Percentiles rank a stretch among this genome's conserved stretches.
phyloP scores from a whole-genome alignment of 2,113 vertebrate genomes.

The Epinephelus fuscoguttatus region DNA sequence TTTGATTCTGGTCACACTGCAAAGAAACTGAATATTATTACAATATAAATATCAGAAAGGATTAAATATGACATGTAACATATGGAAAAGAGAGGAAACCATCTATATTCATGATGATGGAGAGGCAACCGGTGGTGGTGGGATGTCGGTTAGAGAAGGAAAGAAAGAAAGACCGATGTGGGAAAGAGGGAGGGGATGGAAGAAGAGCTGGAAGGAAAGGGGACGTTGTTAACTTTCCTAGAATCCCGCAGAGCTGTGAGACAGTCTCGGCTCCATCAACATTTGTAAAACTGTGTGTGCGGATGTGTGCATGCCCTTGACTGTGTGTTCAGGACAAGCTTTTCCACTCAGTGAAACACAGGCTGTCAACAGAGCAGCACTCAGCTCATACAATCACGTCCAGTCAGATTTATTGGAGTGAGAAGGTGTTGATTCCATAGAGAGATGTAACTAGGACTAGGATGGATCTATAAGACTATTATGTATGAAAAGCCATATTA shows the following conservation, averaged over 20 bases:
- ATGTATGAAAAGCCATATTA: conserved; percentile 36
- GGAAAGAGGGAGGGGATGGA: conserved; percentile 42
- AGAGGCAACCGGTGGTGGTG: conserved; percentile 30
- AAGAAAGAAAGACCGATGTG: conserved; percentile 55
- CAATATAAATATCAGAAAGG: conserved; percentile 11
- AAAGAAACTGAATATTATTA: conserved; percentile 1
- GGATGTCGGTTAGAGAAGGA: conserved; percentile 38
- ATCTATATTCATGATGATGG: conserved; percentile 34
- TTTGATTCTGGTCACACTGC: conserved; percentile 10
- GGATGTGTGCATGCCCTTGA: conserved; percentile 28
- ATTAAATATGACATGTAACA: conserved; percentile 30
- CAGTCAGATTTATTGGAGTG: conserved; percentile 52
- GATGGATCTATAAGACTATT: conserved; percentile 16
- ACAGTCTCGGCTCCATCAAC: conserved; percentile 63
- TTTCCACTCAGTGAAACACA: conserved; percentile 63
- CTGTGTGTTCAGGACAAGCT: conserved; percentile 26
- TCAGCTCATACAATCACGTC: conserved; percentile 35
- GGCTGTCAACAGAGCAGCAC: conserved; percentile 46
- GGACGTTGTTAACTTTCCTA: conserved; percentile 62
- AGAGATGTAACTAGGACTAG: conserved; percentile 30
- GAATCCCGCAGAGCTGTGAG: conserved; percentile 49
- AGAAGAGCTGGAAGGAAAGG: conserved; percentile 49
- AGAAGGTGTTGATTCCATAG: conserved; percentile 48
- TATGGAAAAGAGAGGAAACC: conserved; percentile 50
- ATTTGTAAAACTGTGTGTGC: conserved; percentile 38